Evolutionary conservation across 2,797 vertebrate species (phyloP).

Genomic region (Atherinosoma microstoma): DNA sequence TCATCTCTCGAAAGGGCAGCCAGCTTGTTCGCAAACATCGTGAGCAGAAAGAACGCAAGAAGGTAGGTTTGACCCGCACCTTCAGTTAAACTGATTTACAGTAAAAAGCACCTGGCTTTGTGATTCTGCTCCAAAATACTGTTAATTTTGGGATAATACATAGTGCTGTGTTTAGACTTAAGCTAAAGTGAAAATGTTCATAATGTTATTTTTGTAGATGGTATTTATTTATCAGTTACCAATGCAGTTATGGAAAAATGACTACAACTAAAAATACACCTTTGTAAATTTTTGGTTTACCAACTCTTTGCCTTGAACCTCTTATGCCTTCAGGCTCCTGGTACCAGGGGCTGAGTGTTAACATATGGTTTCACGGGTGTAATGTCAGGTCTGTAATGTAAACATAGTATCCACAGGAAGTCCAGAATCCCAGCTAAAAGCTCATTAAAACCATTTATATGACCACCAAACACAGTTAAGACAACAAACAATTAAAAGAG

Average conservation of each 20-base stretch:
- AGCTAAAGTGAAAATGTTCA: neutral
- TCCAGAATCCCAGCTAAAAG: no score
- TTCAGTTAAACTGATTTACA: neutral
- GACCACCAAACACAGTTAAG: no score
- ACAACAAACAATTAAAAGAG: no score
- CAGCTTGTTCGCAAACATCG: conserved; percentile 96
- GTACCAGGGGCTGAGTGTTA: no score
- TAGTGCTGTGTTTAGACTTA: neutral
- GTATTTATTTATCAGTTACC: neutral
- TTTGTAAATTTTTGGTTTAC: neutral
- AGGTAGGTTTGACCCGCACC: conserved; percentile 80
- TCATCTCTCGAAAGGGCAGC: conserved; percentile 98
- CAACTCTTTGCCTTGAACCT: neutral
- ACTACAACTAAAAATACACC: neutral
- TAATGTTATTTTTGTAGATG: neutral
- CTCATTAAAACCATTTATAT: no score
- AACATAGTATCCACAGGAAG: no score
- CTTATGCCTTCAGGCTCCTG: no score
- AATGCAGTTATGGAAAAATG: neutral
- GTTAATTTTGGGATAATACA: neutral
- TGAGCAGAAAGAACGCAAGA: conserved; percentile 98
- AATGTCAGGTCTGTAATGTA: no score
- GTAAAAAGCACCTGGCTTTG: neutral
- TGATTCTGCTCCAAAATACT: neutral
- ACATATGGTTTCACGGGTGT: no score